A percentile compares a stretch with the other conserved stretches of the same genome.
These are phyloP conservation scores for Larimichthys polyactis DNA, from an alignment of 2,113 vertebrate species.

Conservation along the genomic window DNA sequence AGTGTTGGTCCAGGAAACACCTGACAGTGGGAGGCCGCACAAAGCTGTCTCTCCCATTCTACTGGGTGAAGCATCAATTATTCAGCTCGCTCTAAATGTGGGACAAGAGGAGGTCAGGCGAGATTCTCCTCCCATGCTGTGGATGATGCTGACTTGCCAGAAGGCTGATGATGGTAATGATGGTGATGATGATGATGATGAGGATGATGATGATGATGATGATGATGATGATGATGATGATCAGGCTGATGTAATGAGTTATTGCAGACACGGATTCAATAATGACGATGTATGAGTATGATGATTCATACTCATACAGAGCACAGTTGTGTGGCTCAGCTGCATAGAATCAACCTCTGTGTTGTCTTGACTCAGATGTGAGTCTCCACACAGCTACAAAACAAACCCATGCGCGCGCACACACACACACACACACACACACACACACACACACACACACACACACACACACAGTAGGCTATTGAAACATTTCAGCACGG, in stretches of 20 bases:
- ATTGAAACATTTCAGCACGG: conserved; percentile 62
- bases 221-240: conserved; percentile 9
- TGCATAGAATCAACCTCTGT: conserved; percentile 16
- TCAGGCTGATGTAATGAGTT: conserved; percentile 25
- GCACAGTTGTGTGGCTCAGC: conserved; percentile 1
- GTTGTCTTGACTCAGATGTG: conserved; percentile 9
- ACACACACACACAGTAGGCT: conserved; percentile 30
- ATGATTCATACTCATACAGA: conserved; percentile 43
- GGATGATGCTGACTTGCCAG: conserved; percentile 65
- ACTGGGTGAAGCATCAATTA: conserved; percentile 65
- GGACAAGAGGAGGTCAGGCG: conserved; percentile 67
- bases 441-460: conserved; percentile 27
- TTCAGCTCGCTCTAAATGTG: conserved; percentile 70
- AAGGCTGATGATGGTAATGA: conserved; percentile 39
- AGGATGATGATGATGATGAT: conserved; percentile 16
- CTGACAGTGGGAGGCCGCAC: conserved; percentile 60
- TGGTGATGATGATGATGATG: background rate
- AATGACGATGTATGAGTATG: too few species aligned
- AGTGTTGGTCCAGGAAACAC: conserved; percentile 56
- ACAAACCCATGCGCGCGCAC: conserved; percentile 18
- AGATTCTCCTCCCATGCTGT: conserved; percentile 58
- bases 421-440: conserved; percentile 16
- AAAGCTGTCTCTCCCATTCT: conserved; percentile 44
- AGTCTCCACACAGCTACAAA: conserved; percentile 6
- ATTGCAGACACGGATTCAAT: conserved; percentile 41